Base-by-base conservation (phyloP, 2,888 invertebrate genomes). In the Aspidiotus destructor region DNA sequence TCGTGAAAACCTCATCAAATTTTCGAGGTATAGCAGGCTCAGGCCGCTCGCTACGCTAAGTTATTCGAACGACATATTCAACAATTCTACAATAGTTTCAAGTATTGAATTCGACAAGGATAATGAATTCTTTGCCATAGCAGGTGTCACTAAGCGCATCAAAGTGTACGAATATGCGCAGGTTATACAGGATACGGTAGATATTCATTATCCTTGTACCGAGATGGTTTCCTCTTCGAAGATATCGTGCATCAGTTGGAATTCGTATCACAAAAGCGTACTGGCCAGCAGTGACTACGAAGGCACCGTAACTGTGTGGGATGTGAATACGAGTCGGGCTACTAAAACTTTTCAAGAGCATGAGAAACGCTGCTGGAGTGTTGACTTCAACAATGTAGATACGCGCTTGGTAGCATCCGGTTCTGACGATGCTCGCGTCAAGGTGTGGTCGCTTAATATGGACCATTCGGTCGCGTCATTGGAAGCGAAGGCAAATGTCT, bases 91-190 rank as follows among this genome's bases (percentile, higher is more conserved):
- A 7, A 90, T 91, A 72, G 90, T 90, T 7, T 89, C 89, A 40
- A 93, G 93, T 74, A 94, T 96, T 73, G 95, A 95, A 78, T 96
- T 96, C 79, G 95, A 96, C 77, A 91, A 93, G 78, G 95, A 96
- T 78, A 89, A 91, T 77, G 94, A 96, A 79, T 89, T 88, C 78
- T 94, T 96, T 79, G 95, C 95, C 0, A 93, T 96, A 73, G 95
- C 95, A 44, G 95, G 96, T 5, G 94, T 96, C 11, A 94, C 94
- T 0, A 93, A 92, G 77, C 85, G 92, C 71, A 95, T 96, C 70
- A 95, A 95, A 81, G 88, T 92, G 64, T 95, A 90, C 79, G 93
- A 95, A 77, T 95, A 91, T 78, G 85, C 86, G 55, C 84, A 86
- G 41, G 92, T 94, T 53, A 85, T 93, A 58, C 82, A 88, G 60